Evolutionary conservation across 2,113 vertebrate species (phyloP), one percentile per base, ranked within the genome.

Genomic region (Erythrocercus mccallii): DNA sequence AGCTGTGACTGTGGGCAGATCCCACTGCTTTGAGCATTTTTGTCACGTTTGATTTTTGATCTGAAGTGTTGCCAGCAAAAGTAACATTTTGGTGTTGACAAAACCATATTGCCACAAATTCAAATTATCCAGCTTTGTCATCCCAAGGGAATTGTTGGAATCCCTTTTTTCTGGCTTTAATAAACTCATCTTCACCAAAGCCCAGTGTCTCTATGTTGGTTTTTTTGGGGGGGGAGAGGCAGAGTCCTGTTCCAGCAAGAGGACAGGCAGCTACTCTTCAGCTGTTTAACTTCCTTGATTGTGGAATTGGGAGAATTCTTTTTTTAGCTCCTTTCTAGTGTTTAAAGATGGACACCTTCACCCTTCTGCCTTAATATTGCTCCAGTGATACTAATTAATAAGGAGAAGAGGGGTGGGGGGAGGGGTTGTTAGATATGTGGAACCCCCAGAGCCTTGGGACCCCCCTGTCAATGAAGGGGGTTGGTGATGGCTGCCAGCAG

Each of bases 311-410:
- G 30, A 82, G 77, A 81, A 94, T 87, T 83, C 10, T 8, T 87
- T 92, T 91, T 83, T 47, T 74, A 60, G 51, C 40, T 56, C 80
- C 28, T 92, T 57, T 93, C 83, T 91, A 64, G 45, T 68, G 57
- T 88, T 94, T 87, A 81, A 79, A 83, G 73, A 58, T 30, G 30
- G 58, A 93, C 92, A 65, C 64, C 37, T 81, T 65, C 23, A 40
- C 81, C 85, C 76, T 90, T 87, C 47, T 95, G 80, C 57, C 81
- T 86, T 73, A 58, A 35, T 22, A 4, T 2, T 21, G 42, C 15
- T 64, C 54, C 8, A 2, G 10, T 53, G n/a, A 53, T 0, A 0
- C 35, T 85, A 76, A 51, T 38, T 42, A 68, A 47, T 33, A 45
- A 78, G 58, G 47, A 73, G 38, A 42, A 62, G 19, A 21, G 8